phyloP scores from a whole-genome alignment of 2,797 vertebrate genomes.

The Pyrocephalus nanus region DNA sequence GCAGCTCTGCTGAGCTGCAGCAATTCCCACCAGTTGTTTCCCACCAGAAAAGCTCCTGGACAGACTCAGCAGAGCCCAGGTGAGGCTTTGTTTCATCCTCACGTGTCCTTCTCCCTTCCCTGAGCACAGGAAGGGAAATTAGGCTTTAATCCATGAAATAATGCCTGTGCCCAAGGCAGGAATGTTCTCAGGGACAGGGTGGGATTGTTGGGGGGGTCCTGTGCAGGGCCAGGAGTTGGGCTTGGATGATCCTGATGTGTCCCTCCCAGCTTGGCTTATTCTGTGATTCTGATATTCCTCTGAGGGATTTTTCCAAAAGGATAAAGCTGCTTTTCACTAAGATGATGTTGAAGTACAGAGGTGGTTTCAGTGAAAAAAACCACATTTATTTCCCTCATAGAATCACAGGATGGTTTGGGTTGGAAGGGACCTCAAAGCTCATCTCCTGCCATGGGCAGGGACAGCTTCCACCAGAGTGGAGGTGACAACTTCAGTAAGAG shows the following conservation, averaged over 20 bases:
- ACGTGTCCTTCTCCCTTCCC: no score
- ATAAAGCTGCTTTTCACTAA: background rate
- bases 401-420: background rate
- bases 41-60: background rate
- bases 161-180: background rate
- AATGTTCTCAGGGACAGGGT: background rate
- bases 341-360: background rate
- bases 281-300: background rate
- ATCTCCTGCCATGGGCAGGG: background rate
- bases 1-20: background rate
- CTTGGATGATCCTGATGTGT: background rate
- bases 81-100: background rate
- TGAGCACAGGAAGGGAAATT: rapidly evolving
- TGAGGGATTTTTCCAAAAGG: background rate
- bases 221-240: background rate
- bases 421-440: background rate
- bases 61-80: background rate
- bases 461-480: background rate
- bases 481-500: background rate
- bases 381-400: background rate
- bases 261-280: background rate
- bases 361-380: background rate
- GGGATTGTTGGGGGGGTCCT: background rate
- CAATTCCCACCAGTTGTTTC: background rate
- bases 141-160: background rate